Evolutionary conservation across 2,113 vertebrate species (phyloP).

Genomic region (Myotis davidii): DNA sequence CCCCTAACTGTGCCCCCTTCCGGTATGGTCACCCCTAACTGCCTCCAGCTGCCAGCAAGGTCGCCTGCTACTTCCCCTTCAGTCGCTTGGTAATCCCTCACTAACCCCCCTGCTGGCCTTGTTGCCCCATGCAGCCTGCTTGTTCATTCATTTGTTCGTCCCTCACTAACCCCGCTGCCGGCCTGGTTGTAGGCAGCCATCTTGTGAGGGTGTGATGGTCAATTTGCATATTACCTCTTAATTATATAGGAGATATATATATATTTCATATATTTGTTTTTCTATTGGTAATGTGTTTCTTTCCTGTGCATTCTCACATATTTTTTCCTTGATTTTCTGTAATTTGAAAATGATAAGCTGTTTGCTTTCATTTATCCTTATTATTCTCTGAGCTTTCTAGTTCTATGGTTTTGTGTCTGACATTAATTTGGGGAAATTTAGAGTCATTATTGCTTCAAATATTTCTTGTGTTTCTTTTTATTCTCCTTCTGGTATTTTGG

Average conservation of each 20-base stretch:
- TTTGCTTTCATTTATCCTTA: not conserved
- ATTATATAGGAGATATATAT: not conserved
- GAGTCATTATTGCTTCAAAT: not conserved
- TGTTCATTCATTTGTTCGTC: no score
- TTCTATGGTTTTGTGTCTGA: not conserved
- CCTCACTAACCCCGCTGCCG: no score
- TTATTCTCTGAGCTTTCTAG: not conserved
- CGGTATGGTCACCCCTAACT: no score
- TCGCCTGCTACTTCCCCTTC: no score
- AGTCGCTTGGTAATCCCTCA: no score
- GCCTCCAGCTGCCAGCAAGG: no score
- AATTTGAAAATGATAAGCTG: not conserved
- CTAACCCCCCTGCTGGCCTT: no score
- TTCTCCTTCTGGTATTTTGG: not conserved
- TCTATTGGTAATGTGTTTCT: not conserved
- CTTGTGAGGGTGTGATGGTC: no score
- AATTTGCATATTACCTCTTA: no score
- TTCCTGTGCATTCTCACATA: not conserved
- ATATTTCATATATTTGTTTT: not conserved
- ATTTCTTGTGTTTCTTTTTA: not conserved
- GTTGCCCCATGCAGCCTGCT: no score
- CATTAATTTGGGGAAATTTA: not conserved
- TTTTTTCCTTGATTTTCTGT: not conserved
- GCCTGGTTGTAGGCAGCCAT: no score
- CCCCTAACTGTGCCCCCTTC: no score